Evolutionary conservation across 2,113 vertebrate genomes (phyloP).

Genomic region (Miniopterus natalensis): DNA sequence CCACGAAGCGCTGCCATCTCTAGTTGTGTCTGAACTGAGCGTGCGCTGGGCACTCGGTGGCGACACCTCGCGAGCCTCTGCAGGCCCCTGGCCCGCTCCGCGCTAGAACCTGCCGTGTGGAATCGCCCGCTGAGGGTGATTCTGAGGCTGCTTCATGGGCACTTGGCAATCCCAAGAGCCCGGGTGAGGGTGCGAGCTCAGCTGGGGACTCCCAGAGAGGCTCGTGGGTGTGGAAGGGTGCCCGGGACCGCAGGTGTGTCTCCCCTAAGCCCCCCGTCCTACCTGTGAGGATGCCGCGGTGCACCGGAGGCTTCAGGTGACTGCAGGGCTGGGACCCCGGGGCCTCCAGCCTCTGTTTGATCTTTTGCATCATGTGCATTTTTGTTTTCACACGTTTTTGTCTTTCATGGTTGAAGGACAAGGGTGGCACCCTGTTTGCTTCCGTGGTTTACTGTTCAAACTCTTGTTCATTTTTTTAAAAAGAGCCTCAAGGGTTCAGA

Average conservation of each 20-base stretch:
- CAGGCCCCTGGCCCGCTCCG: not conserved
- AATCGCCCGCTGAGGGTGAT: not conserved
- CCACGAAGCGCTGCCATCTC: too few relatives aligned
- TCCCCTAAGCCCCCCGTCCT: not conserved
- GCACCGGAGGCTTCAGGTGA: fast-evolving
- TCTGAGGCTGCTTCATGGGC: not conserved
- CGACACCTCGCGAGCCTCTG: not conserved
- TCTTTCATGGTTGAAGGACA: not conserved
- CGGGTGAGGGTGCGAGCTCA: not conserved
- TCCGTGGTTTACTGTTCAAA: not conserved
- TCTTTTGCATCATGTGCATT: not conserved
- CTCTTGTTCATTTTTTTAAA: not conserved
- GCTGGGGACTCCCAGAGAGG: not conserved
- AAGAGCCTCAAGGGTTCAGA: slow-evolving; percentile 9
- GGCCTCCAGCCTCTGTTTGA: fast-evolving
- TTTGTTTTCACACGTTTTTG: not conserved
- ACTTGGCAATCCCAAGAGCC: not conserved
- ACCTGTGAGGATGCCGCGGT: not conserved
- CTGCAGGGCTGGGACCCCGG: not conserved
- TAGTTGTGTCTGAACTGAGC: too few relatives aligned
- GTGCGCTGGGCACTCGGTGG: too few relatives aligned
- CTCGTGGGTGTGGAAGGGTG: not conserved
- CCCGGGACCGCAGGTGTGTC: not conserved
- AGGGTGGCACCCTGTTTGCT: not conserved
- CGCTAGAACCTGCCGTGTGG: not conserved